Evolutionary conservation across 2,888 invertebrate genomes (phyloP).

Genomic region (Caenorhabditis panamensis): DNA sequence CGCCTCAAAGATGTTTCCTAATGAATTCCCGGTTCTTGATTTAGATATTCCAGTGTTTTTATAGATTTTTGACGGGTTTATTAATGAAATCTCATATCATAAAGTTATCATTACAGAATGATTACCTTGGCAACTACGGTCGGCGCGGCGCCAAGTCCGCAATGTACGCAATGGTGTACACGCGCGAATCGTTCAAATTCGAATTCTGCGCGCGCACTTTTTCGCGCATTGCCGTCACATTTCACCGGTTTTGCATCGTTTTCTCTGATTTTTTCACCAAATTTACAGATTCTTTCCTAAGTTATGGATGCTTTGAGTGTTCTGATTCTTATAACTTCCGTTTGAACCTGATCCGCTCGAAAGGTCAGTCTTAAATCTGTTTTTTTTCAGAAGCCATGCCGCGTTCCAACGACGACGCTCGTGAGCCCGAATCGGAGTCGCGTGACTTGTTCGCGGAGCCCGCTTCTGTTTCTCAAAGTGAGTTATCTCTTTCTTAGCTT

Average conservation of each 20-base stretch:
- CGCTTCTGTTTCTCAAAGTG: slow-evolving; percentile 31
- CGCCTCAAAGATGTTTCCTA: slow-evolving; percentile 40
- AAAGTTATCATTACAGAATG: slow-evolving; percentile 3
- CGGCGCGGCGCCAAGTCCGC: slow-evolving; percentile 38
- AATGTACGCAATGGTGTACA: slow-evolving; percentile 30
- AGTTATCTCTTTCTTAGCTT: not conserved
- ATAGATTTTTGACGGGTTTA: not conserved
- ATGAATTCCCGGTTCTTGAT: not conserved
- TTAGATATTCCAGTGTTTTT: slow-evolving; percentile 42
- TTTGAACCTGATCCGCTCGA: too few relatives aligned
- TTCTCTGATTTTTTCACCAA: not conserved
- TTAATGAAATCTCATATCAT: not conserved
- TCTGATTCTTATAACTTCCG: too few relatives aligned
- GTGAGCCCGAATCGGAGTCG: slow-evolving; percentile 59
- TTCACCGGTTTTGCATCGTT: not conserved
- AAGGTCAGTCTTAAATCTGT: too few relatives aligned
- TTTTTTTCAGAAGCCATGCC: slow-evolving; percentile 40
- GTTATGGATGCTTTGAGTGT: too few relatives aligned
- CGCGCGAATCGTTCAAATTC: slow-evolving; percentile 51
- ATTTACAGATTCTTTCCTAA: not conserved
- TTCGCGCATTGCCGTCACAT: slow-evolving; percentile 27
- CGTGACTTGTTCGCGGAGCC: slow-evolving; percentile 59
- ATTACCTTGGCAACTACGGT: too few relatives aligned
- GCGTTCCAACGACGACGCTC: slow-evolving; percentile 14
- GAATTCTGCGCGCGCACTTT: slow-evolving; percentile 22